Evolutionary conservation across 2,888 invertebrate genomes (phyloP).

Genomic region (Cotesia congregata): DNA sequence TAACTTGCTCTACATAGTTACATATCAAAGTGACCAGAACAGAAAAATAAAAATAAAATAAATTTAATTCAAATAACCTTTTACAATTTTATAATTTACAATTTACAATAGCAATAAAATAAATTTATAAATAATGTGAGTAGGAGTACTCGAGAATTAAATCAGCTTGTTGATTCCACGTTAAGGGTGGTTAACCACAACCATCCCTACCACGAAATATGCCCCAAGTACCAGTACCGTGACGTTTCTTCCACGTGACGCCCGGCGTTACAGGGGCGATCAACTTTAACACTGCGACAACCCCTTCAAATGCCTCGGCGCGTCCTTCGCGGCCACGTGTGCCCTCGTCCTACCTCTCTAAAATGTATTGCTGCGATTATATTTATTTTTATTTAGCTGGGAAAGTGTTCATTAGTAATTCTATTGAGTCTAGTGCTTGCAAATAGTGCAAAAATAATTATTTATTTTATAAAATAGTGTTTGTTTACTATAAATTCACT

Average conservation of each 20-base stretch:
- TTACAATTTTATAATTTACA: neutral
- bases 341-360: constrained; percentile 34
- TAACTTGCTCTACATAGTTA: constrained; percentile 28
- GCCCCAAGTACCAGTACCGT: constrained; percentile 42
- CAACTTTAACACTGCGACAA: constrained; percentile 59
- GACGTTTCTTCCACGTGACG: constrained; percentile 62
- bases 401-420: no score
- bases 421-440: no score
- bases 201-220: constrained; percentile 29
- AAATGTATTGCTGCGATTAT: constrained; percentile 1
- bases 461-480: no score
- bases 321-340: constrained; percentile 61
- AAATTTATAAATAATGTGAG: neutral
- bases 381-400: neutral
- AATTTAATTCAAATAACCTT: no score
- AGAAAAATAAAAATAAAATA: neutral
- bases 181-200: constrained; percentile 51
- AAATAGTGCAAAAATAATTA: no score
- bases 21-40: constrained; percentile 11
- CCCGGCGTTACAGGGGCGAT: constrained; percentile 55
- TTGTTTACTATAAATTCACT: no score
- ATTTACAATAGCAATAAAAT: neutral
- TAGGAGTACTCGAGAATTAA: constrained; percentile 19
- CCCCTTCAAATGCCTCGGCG: constrained; percentile 63
- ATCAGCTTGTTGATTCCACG: constrained; percentile 44